Percentiles rank a stretch among this genome's conserved stretches.
Conservation (phyloP, 2,888 invertebrate species). For the Cerastis rubricosa region DNA sequence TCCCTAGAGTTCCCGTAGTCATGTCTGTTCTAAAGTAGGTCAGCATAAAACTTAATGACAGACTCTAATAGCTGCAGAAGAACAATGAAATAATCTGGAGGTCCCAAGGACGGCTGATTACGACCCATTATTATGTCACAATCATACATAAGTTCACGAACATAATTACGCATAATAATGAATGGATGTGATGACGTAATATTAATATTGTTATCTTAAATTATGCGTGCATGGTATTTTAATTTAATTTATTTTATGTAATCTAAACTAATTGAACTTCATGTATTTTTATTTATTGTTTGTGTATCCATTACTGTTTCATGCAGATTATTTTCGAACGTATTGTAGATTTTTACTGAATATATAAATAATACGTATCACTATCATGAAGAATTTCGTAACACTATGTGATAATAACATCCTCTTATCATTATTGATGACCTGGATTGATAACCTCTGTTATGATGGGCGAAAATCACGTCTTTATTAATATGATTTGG, state of each 20-base stretch:
- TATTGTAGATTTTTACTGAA: too few relatives aligned
- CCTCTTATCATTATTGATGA: conserved; percentile 22
- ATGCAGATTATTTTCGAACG: too few relatives aligned
- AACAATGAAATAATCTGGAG: background rate
- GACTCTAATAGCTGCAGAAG: background rate
- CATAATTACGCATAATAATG: conserved; percentile 2
- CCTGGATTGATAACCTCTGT: conserved; percentile 39
- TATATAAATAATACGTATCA: too few relatives aligned
- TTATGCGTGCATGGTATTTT: too few relatives aligned
- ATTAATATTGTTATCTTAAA: too few relatives aligned
- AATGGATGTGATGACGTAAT: conserved; percentile 23
- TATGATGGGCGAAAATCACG: conserved; percentile 3
- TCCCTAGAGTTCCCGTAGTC: too few relatives aligned
- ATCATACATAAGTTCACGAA: conserved; percentile 23
- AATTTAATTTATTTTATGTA: too few relatives aligned
- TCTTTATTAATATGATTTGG: background rate
- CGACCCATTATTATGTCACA: background rate
- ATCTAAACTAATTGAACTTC: too few relatives aligned
- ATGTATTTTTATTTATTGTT: too few relatives aligned
- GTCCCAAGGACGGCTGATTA: background rate
- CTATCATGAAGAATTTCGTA: conserved; percentile 3
- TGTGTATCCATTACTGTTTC: too few relatives aligned
- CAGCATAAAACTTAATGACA: background rate
- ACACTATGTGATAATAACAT: background rate
- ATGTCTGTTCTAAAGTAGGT: background rate